Evolutionary conservation across 2,888 invertebrate species (phyloP), one percentile per base, ranked within the genome.

Genomic region (Lasioglossum villosulum): DNA sequence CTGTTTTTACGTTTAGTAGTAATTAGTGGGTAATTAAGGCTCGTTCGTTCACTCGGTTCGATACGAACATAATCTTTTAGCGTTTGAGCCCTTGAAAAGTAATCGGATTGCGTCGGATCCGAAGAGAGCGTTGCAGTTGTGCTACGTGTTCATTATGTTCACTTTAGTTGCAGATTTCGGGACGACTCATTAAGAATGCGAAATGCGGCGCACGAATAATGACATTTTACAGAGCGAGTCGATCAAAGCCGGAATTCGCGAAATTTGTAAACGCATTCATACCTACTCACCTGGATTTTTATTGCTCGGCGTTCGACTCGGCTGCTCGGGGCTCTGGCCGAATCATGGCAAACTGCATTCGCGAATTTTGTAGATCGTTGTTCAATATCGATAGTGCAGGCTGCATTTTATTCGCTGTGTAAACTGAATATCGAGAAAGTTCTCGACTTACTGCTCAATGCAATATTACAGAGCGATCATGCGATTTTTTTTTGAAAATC

Each of bases 101-200:
- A 56, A 42, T 48, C 14, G 10, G 48, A 56, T 52, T 27, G 74
- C 48, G 48, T 74, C 37, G 48, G 56, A 56, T n/a, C 14, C 34
- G 68, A 39, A 68, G 68, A 39, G 68, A 34, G 34, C 37, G 23
- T 23, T 37, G 39, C 34, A 37, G 68, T 68, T 68, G 39, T 68
- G 68, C 12, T 68, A 39, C 68, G 68, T 68, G 39, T 68, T 68
- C 68, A 68, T 68, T 68, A 68, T 68, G 68, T 68, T 39, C 68
- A 23, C 68, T 68, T 68, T 37, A 68, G 68, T 39, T 68, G 37
- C 37, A 68, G 68, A 68, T 68, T 68, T 68, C 34, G 68, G 68
- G 23, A 68, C 14, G 23, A 39, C 37, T 68, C 68, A 39, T 68
- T 68, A 39, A 68, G 68, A 68, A 68, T 68, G 68, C 68, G 68